Percentiles rank a stretch among this genome's conserved stretches.
Evolutionary conservation across 2,113 vertebrate genomes (phyloP).

Genomic region (Sprattus sprattus): DNA sequence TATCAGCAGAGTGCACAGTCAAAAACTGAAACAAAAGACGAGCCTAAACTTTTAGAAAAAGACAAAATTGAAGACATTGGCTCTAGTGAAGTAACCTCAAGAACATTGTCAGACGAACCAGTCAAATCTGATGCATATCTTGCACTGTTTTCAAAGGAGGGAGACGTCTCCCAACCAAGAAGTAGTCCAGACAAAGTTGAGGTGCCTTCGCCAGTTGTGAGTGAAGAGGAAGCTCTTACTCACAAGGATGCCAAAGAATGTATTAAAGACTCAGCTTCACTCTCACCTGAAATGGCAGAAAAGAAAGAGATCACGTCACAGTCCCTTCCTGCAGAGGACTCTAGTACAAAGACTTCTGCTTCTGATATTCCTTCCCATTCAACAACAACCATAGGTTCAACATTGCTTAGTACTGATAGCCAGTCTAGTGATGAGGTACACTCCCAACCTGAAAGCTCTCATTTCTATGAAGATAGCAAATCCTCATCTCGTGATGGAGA

Average conservation of each 20-base stretch:
- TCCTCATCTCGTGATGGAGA: constrained; percentile 38
- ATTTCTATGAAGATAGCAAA: neutral
- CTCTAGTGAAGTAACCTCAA: neutral
- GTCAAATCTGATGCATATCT: neutral
- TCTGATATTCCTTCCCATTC: constrained; percentile 17
- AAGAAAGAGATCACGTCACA: constrained; percentile 43
- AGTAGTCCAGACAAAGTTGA: constrained; percentile 35
- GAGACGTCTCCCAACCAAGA: neutral
- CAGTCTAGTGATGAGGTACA: constrained; percentile 54
- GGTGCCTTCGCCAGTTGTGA: constrained; percentile 53
- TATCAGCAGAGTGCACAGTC: neutral
- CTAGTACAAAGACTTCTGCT: constrained; percentile 31
- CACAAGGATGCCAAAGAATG: constrained; percentile 58
- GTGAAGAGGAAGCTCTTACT: constrained; percentile 61
- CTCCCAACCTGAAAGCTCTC: constrained; percentile 23
- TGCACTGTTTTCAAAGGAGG: neutral
- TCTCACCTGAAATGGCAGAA: constrained; percentile 43
- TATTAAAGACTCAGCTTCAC: constrained; percentile 40
- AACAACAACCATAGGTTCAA: constrained; percentile 47
- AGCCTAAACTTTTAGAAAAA: neutral
- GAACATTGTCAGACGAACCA: neutral
- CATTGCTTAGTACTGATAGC: constrained; percentile 52
- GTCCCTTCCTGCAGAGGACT: constrained; percentile 43
- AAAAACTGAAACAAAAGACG: neutral
- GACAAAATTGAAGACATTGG: neutral